These are phyloP conservation scores for Drosophila macrothrix DNA, from an alignment of 2,888 invertebrate species.

Conservation along the genomic window DNA sequence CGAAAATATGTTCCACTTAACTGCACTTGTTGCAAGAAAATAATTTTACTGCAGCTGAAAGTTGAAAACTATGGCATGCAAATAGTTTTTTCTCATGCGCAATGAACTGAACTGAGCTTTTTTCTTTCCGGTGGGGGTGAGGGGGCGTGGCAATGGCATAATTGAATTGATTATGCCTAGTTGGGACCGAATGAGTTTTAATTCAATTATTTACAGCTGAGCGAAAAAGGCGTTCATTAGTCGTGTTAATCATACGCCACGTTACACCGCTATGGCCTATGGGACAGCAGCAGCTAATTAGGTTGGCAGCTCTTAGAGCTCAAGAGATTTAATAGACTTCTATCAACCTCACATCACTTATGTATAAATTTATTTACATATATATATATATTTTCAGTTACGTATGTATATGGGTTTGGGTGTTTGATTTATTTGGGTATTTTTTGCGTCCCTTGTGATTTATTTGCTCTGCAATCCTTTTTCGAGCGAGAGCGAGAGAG, in stretches of 20 bases:
- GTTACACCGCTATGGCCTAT: constrained; percentile 52
- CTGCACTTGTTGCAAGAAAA: constrained; percentile 41
- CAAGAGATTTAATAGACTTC: constrained; percentile 48
- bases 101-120: constrained; percentile 30
- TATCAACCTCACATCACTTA: constrained; percentile 18
- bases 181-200: constrained; percentile 58
- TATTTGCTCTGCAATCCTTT: constrained; percentile 48
- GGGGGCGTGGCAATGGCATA: constrained; percentile 31
- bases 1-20: constrained; percentile 65
- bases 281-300: constrained; percentile 49
- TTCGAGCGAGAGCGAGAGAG: background rate
- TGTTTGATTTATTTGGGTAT: constrained; percentile 30
- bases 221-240: constrained; percentile 67
- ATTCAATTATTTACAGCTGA: constrained; percentile 74
- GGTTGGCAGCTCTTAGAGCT: constrained; percentile 31
- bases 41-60: constrained; percentile 32
- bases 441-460: constrained; percentile 38
- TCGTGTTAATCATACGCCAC: constrained; percentile 78
- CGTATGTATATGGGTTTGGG: constrained; percentile 17
- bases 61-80: constrained; percentile 31
- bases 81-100: constrained; percentile 43
- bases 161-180: constrained; percentile 57
- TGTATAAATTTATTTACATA: background rate
- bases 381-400: background rate
- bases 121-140: background rate